These are phyloP conservation scores for Gorilla gorilla DNA, from an alignment of 2,113 vertebrate genomes.

Conservation along the genomic window DNA sequence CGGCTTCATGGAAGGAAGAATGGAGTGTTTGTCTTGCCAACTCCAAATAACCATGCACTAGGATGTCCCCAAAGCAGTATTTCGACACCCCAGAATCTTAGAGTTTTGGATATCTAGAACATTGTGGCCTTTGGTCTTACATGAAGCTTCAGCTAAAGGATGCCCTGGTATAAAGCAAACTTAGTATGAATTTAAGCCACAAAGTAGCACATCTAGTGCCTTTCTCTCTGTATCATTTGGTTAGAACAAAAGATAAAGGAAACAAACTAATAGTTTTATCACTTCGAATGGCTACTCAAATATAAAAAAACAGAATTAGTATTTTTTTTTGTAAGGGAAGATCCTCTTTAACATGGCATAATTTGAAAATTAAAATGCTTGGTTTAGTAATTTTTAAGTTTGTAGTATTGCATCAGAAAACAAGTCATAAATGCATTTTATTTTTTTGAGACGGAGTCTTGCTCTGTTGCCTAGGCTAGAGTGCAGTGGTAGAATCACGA, in stretches of 20 bases:
- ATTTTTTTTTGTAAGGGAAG: not conserved
- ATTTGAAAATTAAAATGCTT: slow-evolving; percentile 33
- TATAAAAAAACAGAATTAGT: not conserved
- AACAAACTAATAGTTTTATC: not conserved
- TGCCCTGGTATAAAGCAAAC: not conserved
- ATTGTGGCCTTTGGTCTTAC: not conserved
- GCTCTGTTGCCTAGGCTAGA: too few relatives aligned
- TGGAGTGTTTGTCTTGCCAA: not conserved
- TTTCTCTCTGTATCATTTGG: not conserved
- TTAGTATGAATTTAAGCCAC: not conserved
- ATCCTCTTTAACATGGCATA: not conserved
- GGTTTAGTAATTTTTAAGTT: not conserved
- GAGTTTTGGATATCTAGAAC: not conserved
- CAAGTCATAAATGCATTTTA: not conserved
- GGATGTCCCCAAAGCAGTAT: not conserved
- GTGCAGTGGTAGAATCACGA: too few relatives aligned
- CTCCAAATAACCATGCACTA: not conserved
- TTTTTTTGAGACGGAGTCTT: too few relatives aligned
- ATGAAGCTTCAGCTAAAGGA: not conserved
- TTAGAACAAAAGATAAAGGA: not conserved
- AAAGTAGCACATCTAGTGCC: not conserved
- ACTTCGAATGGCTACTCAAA: slow-evolving; percentile 7
- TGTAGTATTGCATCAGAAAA: not conserved
- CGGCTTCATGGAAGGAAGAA: not conserved
- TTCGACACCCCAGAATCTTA: not conserved